Evolutionary conservation across 53 echinoderm and acorn worm genomes (phyloP), one percentile per base, ranked within the genome.

Genomic region (Antedon mediterranea): DNA sequence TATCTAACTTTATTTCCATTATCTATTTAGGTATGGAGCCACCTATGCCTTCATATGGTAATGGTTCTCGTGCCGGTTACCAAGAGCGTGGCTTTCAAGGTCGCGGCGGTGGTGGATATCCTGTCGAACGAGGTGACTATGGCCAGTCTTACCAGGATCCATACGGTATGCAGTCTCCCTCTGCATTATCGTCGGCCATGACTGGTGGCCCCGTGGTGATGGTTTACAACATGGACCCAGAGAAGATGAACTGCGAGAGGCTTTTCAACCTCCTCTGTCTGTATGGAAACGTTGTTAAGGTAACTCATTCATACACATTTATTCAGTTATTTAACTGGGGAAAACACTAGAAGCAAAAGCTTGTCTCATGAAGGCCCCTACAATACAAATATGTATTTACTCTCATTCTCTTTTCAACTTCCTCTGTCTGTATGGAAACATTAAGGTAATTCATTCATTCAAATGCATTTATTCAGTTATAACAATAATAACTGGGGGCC

Each of bases 231-330:
- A 89, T 95, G 89, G 87, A 88, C 74, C 79, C 88, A 20, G 79
- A 86, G 43, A 85, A 92, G 86, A 95, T 95, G 95, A 95, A 91
- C 78, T 95, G 95, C 77, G 95, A 95, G 31, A 87, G 82, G 57
- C 91, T 95, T 79, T 95, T 95, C 82, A 95, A 95, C 71, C 80
- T 95, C 5, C 85, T 95, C 77, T 95, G 95, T 73, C 89, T 92
- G 79, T 95, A 92, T 85, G 95, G 95, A 43, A 95, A 95, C 44
- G 91, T 95, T 43, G 81, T 85, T 82, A 95, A 95, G 95, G 95
- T 92, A 79, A 11, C 4, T 11, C 37, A 6, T 4, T 37, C 11
- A 6, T 37, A 37, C 37, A n/a, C n/a, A n/a, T 37, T 37, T 37
- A 6, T 4, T 6, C 37, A 37, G 37, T 37, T 4, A 37, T n/a